phyloP scores from a whole-genome alignment of 2,113 vertebrate species.

The Leiothrix lutea region DNA sequence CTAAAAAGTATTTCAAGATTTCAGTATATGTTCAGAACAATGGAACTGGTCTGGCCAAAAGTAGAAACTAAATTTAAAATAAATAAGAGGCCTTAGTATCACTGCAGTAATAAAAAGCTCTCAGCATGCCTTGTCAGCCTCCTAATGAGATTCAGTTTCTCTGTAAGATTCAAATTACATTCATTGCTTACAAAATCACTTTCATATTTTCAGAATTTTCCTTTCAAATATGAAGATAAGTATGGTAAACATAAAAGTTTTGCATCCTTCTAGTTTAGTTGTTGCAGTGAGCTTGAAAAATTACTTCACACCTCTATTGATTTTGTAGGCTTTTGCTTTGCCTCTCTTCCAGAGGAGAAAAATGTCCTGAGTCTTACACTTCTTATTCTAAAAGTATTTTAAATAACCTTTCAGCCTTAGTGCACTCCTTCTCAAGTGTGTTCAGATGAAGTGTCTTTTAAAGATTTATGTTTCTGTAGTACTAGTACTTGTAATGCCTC shows the following conservation, averaged over 20 bases:
- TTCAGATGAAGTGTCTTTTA: neutral
- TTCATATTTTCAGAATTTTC: neutral
- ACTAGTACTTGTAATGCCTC: neutral
- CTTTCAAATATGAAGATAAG: neutral
- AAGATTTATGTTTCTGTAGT: neutral
- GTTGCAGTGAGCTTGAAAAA: neutral
- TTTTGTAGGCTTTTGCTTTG: neutral
- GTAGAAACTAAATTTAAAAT: neutral
- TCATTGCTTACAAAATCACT: neutral
- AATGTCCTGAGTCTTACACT: neutral
- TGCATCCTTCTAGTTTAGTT: neutral
- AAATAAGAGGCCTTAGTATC: neutral
- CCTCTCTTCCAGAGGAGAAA: neutral
- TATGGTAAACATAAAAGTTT: neutral
- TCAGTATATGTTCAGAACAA: neutral
- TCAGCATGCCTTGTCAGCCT: neutral
- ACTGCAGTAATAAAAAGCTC: neutral
- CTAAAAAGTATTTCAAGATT: neutral
- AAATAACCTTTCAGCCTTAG: neutral
- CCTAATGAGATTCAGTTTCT: neutral
- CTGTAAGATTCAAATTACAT: neutral
- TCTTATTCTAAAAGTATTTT: neutral
- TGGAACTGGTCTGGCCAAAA: neutral
- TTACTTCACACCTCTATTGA: neutral
- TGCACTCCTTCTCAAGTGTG: neutral